Base-by-base conservation (phyloP, 1,140 invertebrate species). In the Coenobita brevimanus region DNA sequence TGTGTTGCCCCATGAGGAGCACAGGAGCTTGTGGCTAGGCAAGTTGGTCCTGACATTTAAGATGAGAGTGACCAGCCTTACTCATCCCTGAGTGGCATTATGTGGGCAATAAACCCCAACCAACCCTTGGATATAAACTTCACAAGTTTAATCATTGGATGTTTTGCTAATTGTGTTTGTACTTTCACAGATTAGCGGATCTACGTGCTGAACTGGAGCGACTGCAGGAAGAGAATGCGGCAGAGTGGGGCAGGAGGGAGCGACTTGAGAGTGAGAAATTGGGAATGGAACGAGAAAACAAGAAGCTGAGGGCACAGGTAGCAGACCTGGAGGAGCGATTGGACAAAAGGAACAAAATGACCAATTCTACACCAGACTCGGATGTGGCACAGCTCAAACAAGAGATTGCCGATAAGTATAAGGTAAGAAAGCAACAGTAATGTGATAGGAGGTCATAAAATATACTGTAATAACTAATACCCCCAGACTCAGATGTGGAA, bases 191-290 rank as follows among this genome's bases (percentile, higher is more conserved):
- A 91, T 92, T 97, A 6, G 94, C 93, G 60, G 96, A 96, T 92
- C 93, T 96, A n/a, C 93, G 95, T 91, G 92, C 94, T 62, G 95
- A 96, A 95, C 92, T 97, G 90, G 97, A 97, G 91, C 94, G 95
- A 90, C 93, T 98, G 6, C 97, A 98, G 93, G 95, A 95, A 0
- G 97, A 98, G 93, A 98, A 98, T 93, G 97, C 97, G 1, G 94
- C 96, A 4, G 97, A 98, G 92, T 98, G 97, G 97, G 97, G 96
- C 13, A 97, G 97, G 92, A 93, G 97, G 10, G 97, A 98, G 92
- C 94, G 97, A 17, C 92, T 98, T 38, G 97, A 98, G 93, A 97
- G 97, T 0, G 97, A 98, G 90, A 98, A 98, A 92, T 93, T 97
- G 89, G 95, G 95, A 0, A 93, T 98, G 76, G 96, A 98, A 91